These are phyloP conservation scores for Xiphophorus couchianus DNA, from an alignment of 2,113 vertebrate genomes.

Conservation along the genomic window DNA sequence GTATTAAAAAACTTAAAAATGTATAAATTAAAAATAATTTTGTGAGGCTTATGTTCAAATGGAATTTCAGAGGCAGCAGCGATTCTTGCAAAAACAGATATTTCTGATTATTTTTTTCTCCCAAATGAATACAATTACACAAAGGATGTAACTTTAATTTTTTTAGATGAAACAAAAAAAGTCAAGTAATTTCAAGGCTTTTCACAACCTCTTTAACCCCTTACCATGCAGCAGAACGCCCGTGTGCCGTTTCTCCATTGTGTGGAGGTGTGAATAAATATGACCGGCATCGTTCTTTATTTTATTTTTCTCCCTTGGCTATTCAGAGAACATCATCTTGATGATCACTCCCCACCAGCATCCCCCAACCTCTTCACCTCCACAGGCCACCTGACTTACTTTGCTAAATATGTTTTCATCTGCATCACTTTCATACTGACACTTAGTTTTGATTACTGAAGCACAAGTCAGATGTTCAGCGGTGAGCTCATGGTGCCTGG, in stretches of 20 bases:
- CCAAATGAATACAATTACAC: background rate
- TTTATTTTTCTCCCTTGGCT: conserved; percentile 16
- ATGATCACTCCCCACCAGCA: conserved; percentile 27
- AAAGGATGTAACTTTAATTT: background rate
- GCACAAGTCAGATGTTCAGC: conserved; percentile 77
- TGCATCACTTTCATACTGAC: conserved; percentile 72
- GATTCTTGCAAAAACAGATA: too few species aligned
- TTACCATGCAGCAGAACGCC: too few species aligned
- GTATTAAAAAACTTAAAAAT: background rate
- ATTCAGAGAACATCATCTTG: conserved; percentile 40
- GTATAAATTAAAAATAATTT: background rate
- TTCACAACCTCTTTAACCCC: background rate
- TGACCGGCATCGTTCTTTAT: background rate
- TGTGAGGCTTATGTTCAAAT: background rate
- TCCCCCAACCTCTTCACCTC: conserved; percentile 48
- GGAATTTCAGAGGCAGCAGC: background rate
- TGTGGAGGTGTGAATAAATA: background rate
- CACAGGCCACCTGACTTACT: conserved; percentile 49
- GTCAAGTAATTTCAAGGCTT: background rate
- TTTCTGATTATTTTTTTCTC: background rate
- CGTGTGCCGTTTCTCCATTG: too few species aligned
- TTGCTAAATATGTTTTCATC: conserved; percentile 71
- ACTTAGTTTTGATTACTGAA: conserved; percentile 74
- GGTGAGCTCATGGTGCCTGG: conserved; percentile 78
- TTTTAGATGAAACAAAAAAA: background rate